Percentiles rank a stretch among this genome's conserved stretches.
These are phyloP conservation scores for Sinohyriopsis cumingii DNA, from an alignment of 2,888 invertebrate species.

Conservation along the genomic window DNA sequence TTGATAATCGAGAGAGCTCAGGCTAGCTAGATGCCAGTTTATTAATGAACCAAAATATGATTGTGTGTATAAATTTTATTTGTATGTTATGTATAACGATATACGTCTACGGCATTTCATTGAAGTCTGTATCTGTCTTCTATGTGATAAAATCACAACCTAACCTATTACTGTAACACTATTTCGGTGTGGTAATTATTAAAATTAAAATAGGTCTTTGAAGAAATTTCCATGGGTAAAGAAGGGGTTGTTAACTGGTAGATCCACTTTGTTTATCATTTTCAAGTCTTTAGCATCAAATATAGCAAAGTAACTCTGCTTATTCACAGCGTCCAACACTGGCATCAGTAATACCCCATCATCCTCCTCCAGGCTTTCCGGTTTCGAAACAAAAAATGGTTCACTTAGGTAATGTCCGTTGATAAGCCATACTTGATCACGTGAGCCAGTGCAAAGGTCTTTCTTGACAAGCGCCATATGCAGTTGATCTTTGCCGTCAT, in stretches of 20 bases:
- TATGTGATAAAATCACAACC: too few relatives aligned
- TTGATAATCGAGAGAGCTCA: too few relatives aligned
- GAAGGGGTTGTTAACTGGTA: conserved; percentile 49
- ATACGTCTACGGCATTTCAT: too few relatives aligned
- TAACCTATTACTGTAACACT: too few relatives aligned
- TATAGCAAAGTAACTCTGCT: conserved; percentile 42
- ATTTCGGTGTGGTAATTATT: not conserved
- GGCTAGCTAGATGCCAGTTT: too few relatives aligned
- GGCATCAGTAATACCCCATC: conserved; percentile 53
- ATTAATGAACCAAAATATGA: too few relatives aligned
- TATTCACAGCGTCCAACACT: conserved; percentile 40
- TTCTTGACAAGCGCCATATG: conserved; percentile 50
- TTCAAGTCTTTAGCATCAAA: conserved; percentile 50
- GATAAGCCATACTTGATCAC: conserved; percentile 33
- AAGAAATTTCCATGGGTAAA: conserved; percentile 54
- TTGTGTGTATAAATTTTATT: too few relatives aligned
- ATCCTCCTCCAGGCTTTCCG: conserved; percentile 44
- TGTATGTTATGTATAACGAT: too few relatives aligned
- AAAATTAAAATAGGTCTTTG: conserved; percentile 7
- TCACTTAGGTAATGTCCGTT: conserved; percentile 45
- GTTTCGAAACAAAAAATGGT: conserved; percentile 46
- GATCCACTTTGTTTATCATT: conserved; percentile 30
- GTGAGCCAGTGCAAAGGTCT: conserved; percentile 34
- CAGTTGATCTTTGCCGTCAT: conserved; percentile 28
- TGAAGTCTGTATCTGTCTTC: too few relatives aligned